These are phyloP conservation scores for Ceratitis capitata DNA, from an alignment of 1,140 invertebrate species.

Conservation along the genomic window DNA sequence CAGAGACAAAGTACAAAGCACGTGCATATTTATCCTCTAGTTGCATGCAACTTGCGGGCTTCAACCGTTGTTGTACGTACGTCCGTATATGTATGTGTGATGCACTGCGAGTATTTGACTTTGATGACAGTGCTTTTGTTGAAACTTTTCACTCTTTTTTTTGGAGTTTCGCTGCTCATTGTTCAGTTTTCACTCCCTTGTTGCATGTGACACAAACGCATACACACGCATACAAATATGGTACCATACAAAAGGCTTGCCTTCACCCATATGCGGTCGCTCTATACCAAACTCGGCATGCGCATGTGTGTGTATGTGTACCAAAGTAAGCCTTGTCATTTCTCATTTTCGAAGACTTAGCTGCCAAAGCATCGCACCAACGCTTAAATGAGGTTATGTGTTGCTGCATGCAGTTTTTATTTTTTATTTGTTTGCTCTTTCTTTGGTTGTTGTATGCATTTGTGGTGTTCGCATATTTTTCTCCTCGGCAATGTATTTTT, in stretches of 20 bases:
- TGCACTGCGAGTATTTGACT: not conserved
- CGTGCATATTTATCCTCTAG: not conserved
- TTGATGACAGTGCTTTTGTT: not conserved
- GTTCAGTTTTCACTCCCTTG: not conserved
- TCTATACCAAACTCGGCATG: too few species aligned
- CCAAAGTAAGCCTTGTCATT: not conserved
- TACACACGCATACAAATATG: not conserved
- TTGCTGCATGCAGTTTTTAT: too few species aligned
- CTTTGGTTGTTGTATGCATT: not conserved
- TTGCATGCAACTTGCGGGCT: not conserved
- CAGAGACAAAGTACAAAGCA: not conserved
- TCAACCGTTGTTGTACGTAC: not conserved
- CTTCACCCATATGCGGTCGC: too few species aligned
- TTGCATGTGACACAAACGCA: not conserved
- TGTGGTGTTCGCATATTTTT: not conserved
- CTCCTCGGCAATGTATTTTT: not conserved
- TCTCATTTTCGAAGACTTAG: not conserved
- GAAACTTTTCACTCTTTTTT: not conserved
- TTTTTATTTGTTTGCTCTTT: not conserved
- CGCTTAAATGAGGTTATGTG: not conserved
- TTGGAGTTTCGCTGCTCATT: not conserved
- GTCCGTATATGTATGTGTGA: not conserved
- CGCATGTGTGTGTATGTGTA: too few species aligned
- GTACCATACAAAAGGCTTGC: too few species aligned
- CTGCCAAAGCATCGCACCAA: not conserved